Evolutionary conservation across 1,140 invertebrate genomes (phyloP), one percentile per base, ranked within the genome.

Genomic region (Andricus grossulariae): DNA sequence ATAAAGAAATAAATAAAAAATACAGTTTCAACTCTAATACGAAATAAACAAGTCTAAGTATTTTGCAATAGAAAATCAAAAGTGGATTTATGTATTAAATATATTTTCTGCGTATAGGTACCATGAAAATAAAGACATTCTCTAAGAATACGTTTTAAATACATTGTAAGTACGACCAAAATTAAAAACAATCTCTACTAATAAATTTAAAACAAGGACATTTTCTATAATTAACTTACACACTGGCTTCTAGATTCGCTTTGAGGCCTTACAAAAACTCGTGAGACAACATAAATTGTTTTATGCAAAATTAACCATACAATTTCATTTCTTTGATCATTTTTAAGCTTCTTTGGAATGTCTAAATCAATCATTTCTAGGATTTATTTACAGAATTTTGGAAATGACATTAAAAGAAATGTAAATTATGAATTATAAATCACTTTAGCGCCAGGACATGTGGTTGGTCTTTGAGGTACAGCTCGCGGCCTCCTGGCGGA

Each of bases 41-140:
- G 72, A 18, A 12, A 13, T 15, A 71, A 39, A 60, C 49, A 78
- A 66, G 66, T 55, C 21, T 57, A 72, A 72, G 71, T 55, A 54
- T 66, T 13, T 19, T 73, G 76, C 32, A 54, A 32, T 51, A 66
- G 39, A 66, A n/a, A 66, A 15, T 60, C 13, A 66, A 39, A 16
- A n/a, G 60, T 55, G 12, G 25, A 66, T 66, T 66, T 66, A 66
- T 66, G n/a, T 66, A 66, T 66, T 66, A 66, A 66, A 66, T 66
- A 66, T 66, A 66, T 66, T 66, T 66, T 66, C 60, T 66, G 60
- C 25, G 60, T n/a, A 66, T 66, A 45, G 39, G 39, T 45, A 25
- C 60, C 60, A 66, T 66, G 60, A 66, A 66, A 66, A 66, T 66
- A 66, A 66, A 32, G 60, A 66, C 25, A 66, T 66, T 45, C 13